Conservation (phyloP, 2,797 vertebrate genomes). For the Hippopotamyrus pictus region DNA sequence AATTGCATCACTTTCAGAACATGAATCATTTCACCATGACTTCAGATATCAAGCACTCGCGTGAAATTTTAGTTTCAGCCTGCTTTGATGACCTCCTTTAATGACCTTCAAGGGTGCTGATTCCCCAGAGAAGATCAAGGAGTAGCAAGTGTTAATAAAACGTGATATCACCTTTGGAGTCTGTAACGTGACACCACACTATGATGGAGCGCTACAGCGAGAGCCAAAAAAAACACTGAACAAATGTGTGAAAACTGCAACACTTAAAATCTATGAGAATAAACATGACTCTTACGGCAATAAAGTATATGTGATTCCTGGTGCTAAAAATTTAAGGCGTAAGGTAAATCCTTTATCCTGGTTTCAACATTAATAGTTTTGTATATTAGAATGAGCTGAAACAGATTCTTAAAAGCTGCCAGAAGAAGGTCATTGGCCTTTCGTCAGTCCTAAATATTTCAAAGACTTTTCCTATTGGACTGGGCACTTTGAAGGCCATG, state of each 20-base stretch:
- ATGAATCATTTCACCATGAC: not conserved
- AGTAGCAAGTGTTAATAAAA: not conserved
- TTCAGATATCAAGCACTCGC: not conserved
- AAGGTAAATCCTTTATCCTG: not conserved
- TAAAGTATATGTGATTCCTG: not conserved
- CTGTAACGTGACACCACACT: not conserved
- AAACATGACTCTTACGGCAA: not conserved
- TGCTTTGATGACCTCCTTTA: not conserved
- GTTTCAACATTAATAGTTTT: not conserved
- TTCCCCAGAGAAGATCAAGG: not conserved
- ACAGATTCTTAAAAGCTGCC: not conserved
- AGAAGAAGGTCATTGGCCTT: not conserved
- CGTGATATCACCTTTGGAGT: not conserved
- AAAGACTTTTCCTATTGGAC: constrained; percentile 18
- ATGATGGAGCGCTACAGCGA: not conserved
- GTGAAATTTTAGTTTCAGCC: not conserved
- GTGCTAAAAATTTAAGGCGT: not conserved
- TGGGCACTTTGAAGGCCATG: constrained; percentile 15
- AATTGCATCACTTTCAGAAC: not conserved
- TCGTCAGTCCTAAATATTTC: constrained; percentile 5
- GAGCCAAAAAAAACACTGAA: not conserved
- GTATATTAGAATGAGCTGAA: not conserved
- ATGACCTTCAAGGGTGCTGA: not conserved
- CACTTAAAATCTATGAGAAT: not conserved
- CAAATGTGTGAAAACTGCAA: not conserved